Conservation (phyloP, 2,113 vertebrate species). For the Sprattus sprattus region DNA sequence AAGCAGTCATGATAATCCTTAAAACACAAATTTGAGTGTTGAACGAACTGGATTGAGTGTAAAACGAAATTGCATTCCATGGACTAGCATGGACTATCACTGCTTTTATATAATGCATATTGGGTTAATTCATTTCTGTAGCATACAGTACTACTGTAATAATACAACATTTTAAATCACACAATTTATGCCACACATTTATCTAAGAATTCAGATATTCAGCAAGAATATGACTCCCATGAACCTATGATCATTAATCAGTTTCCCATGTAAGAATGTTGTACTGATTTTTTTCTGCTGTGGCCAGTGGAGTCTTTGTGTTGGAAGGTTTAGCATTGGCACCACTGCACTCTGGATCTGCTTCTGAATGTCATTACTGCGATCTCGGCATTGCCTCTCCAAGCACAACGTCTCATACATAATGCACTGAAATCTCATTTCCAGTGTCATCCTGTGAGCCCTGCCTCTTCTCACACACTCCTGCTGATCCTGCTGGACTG, state of each 20-base stretch:
- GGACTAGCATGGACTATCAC: background rate
- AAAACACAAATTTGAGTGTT: background rate
- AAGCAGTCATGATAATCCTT: background rate
- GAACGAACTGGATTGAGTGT: too few relatives aligned
- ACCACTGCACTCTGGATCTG: background rate
- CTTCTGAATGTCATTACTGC: slow-evolving; percentile 8
- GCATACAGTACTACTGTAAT: background rate
- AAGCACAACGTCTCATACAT: slow-evolving; percentile 19
- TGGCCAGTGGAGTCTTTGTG: background rate
- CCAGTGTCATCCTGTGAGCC: background rate
- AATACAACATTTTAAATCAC: background rate
- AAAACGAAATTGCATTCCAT: too few relatives aligned
- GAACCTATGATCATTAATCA: background rate
- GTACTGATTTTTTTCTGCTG: background rate
- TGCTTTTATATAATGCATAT: background rate
- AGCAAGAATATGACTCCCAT: background rate
- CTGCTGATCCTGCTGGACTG: background rate
- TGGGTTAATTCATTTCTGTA: background rate
- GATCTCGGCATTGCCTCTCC: background rate
- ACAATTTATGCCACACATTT: background rate
- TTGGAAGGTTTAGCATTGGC: background rate
- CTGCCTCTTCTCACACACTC: background rate
- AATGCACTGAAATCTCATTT: slow-evolving; percentile 26
- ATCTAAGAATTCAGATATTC: background rate
- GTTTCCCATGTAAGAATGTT: background rate